Percentiles rank a stretch among this genome's conserved stretches.
These are phyloP conservation scores for Heliconius nattereri DNA, from an alignment of 1,140 invertebrate species.

Conservation along the genomic window DNA sequence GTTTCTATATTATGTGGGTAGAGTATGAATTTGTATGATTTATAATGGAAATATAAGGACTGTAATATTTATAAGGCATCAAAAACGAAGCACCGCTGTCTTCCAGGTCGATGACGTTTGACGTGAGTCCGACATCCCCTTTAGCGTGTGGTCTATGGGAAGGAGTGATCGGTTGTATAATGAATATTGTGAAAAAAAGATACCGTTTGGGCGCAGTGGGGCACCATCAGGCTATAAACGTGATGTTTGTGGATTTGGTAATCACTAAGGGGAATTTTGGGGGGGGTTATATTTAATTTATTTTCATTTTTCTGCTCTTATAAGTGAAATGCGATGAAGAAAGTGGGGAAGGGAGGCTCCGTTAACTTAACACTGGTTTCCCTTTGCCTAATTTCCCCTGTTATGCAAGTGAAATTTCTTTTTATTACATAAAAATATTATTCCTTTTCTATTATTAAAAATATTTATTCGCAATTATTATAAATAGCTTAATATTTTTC, in stretches of 20 bases:
- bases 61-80: conserved; percentile 79
- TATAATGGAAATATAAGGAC: conserved; percentile 14
- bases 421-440: too few relatives aligned
- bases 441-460: too few relatives aligned
- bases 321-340: background rate
- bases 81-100: conserved; percentile 75
- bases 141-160: conserved; percentile 51
- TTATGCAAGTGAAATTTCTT: background rate
- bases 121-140: conserved; percentile 76
- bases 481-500: too few relatives aligned
- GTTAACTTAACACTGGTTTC: background rate
- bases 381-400: background rate
- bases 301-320: background rate
- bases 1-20: background rate
- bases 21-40: background rate
- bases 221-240: too few relatives aligned
- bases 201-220: background rate
- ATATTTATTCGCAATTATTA: too few relatives aligned
- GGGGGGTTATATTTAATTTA: background rate
- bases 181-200: background rate
- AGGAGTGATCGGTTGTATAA: background rate
- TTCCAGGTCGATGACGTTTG: conserved; percentile 78
- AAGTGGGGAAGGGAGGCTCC: background rate
- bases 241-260: too few relatives aligned
- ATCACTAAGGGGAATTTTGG: background rate